Evolutionary conservation across 2,888 invertebrate genomes (phyloP).

Genomic region (Adelognathus sp.): DNA sequence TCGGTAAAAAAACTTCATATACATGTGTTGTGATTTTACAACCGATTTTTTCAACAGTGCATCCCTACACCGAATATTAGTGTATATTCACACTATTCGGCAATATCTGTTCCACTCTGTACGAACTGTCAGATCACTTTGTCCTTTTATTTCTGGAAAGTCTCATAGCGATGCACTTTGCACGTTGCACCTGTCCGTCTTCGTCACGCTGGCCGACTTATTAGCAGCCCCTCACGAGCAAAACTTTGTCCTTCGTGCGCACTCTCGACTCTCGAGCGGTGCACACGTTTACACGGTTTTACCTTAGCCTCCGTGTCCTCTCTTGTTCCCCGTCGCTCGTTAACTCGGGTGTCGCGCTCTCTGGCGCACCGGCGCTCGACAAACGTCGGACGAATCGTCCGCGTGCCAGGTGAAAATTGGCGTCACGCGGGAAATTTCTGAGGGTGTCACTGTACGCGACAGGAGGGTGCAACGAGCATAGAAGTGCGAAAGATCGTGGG

Average conservation of each 20-base stretch:
- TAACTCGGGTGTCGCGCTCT: conserved; percentile 11
- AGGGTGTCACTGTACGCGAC: conserved; percentile 5
- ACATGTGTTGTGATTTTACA: too few relatives aligned
- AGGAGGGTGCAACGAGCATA: not conserved
- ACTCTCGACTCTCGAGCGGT: conserved; percentile 17
- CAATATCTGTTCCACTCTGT: too few relatives aligned
- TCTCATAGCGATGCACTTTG: too few relatives aligned
- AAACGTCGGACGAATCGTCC: conserved; percentile 29
- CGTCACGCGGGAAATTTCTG: conserved; percentile 47
- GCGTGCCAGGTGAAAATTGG: conserved; percentile 60
- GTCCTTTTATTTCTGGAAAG: too few relatives aligned
- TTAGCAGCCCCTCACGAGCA: conserved; percentile 44
- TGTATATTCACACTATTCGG: too few relatives aligned
- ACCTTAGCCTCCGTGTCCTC: conserved; percentile 6
- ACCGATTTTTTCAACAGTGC: too few relatives aligned
- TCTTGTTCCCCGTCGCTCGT: conserved; percentile 24
- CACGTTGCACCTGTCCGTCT: conserved; percentile 67
- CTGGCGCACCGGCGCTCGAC: conserved; percentile 27
- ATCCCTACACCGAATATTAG: too few relatives aligned
- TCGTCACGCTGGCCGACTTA: conserved; percentile 66
- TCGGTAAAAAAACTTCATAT: too few relatives aligned
- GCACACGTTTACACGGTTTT: not conserved
- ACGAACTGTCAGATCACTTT: conserved; percentile 27
- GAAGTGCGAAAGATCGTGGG: conserved; percentile 52
- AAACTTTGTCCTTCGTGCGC: conserved; percentile 51